Evolutionary conservation across 2,888 invertebrate genomes (phyloP).

Genomic region (Cacoxenus indagator): DNA sequence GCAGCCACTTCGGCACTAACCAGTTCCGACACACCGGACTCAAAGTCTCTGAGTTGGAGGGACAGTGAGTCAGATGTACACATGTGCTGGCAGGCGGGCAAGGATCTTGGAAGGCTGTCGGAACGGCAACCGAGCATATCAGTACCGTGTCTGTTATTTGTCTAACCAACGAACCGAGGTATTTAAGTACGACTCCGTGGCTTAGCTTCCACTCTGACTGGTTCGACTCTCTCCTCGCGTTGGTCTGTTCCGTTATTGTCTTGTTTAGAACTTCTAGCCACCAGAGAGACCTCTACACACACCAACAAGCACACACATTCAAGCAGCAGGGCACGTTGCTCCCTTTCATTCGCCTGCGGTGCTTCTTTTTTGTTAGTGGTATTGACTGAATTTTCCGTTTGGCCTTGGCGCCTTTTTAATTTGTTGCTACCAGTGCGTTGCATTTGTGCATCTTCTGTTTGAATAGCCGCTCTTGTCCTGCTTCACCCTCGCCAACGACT

Average conservation of each 20-base stretch:
- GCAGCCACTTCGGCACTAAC: neutral
- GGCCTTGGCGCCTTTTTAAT: constrained; percentile 17
- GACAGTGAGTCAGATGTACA: neutral
- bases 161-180: neutral
- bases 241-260: neutral
- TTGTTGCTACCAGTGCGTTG: constrained; percentile 13
- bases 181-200: too few species aligned
- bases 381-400: neutral
- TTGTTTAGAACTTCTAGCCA: neutral
- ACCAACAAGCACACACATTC: neutral
- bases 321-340: neutral
- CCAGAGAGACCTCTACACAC: neutral
- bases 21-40: neutral
- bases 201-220: too few species aligned
- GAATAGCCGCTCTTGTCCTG: neutral
- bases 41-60: neutral
- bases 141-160: neutral
- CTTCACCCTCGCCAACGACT: neutral
- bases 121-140: neutral
- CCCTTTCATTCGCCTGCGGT: neutral
- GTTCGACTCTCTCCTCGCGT: too few species aligned
- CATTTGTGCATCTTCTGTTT: constrained; percentile 5
- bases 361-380: neutral
- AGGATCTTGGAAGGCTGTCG: too few species aligned
- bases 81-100: too few species aligned